Conservation (phyloP, 1,140 invertebrate genomes). For the Drosophila kikkawai region DNA sequence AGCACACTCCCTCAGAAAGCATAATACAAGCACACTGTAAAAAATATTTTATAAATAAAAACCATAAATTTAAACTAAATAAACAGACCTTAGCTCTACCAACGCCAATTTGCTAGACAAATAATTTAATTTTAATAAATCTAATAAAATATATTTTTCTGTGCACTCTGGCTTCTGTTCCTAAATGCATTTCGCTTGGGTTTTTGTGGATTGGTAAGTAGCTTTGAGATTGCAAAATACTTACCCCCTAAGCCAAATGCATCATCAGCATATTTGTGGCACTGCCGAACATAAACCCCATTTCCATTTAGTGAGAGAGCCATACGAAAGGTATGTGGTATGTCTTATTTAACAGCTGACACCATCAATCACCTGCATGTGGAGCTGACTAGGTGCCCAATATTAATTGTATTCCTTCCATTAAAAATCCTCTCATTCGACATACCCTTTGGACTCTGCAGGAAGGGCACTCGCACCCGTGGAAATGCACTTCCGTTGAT, state of each 20-base stretch:
- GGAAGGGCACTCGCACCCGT: neutral
- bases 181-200: conserved; percentile 22
- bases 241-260: conserved; percentile 11
- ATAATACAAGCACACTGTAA: conserved; percentile 1
- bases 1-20: neutral
- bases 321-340: neutral
- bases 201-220: conserved; percentile 27
- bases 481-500: conserved; percentile 37
- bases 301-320: neutral
- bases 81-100: no score
- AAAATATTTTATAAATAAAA: neutral
- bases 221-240: conserved; percentile 27
- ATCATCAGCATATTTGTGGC: conserved; percentile 38
- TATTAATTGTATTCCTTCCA: conserved; percentile 29
- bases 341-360: conserved; percentile 27
- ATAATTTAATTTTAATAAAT: no score
- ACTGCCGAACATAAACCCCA: conserved; percentile 5
- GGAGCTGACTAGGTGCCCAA: conserved; percentile 15
- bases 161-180: neutral
- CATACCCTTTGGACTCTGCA: neutral
- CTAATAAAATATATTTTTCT: neutral
- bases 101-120: no score
- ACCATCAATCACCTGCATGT: conserved; percentile 38
- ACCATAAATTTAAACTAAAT: no score
- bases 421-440: conserved; percentile 8